Percentiles rank a stretch among this genome's conserved stretches.
Conservation (phyloP, 2,888 invertebrate genomes). For the Orthosia incerta region DNA sequence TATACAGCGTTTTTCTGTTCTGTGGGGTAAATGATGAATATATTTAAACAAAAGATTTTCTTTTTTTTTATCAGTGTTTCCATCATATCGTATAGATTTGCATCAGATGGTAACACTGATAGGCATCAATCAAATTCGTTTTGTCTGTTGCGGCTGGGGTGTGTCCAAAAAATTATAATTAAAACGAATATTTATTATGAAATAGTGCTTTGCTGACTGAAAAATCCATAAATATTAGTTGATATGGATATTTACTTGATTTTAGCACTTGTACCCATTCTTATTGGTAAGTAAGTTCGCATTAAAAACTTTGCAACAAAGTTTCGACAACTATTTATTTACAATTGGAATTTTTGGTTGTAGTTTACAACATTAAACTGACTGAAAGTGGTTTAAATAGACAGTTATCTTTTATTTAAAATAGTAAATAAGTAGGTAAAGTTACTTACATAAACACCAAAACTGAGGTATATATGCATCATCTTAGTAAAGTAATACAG, state of each 20-base stretch:
- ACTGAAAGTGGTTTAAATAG: neutral
- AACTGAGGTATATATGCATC: neutral
- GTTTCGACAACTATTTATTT: constrained; percentile 41
- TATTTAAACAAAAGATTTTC: too few relatives aligned
- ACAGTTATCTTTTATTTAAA: neutral
- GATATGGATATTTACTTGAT: constrained; percentile 40
- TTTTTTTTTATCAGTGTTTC: too few relatives aligned
- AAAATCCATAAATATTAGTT: neutral
- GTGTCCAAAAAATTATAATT: constrained; percentile 60
- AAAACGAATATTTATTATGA: constrained; percentile 31
- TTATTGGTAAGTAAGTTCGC: constrained; percentile 63
- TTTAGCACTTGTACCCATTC: constrained; percentile 24
- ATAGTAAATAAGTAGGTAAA: neutral
- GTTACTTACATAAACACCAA: neutral
- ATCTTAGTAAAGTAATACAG: neutral
- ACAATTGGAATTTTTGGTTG: constrained; percentile 1
- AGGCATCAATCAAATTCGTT: constrained; percentile 22
- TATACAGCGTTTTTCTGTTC: too few relatives aligned
- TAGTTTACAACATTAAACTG: neutral
- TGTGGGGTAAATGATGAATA: too few relatives aligned
- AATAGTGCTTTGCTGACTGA: constrained; percentile 25
- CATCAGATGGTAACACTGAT: constrained; percentile 3
- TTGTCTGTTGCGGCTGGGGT: constrained; percentile 60
- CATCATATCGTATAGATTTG: too few relatives aligned
- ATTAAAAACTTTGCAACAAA: constrained; percentile 1